phyloP scores from a whole-genome alignment of 2,888 invertebrate species.

The Spilosoma lubricipeda region DNA sequence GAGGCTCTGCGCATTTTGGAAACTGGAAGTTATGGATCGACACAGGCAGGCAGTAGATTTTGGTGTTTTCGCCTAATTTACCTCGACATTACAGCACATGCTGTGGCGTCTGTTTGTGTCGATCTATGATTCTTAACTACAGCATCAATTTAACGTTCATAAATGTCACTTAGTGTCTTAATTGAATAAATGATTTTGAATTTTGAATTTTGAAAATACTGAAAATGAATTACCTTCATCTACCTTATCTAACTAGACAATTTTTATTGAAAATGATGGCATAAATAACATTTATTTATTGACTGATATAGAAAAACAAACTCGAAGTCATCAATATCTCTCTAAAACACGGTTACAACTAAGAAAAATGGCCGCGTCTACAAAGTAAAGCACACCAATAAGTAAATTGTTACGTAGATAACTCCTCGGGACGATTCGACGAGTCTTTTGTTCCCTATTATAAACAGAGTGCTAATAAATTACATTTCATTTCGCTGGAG shows the following conservation, averaged over 20 bases:
- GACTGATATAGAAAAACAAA: slow-evolving; percentile 19
- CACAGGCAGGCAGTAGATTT: too few relatives aligned
- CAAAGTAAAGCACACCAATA: slow-evolving; percentile 59
- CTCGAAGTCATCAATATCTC: slow-evolving; percentile 31
- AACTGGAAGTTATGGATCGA: too few relatives aligned
- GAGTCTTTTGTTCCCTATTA: slow-evolving; percentile 69
- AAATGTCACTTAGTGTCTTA: too few relatives aligned
- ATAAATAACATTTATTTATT: neutral
- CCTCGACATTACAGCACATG: too few relatives aligned
- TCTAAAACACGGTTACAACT: slow-evolving; percentile 27
- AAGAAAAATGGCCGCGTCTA: slow-evolving; percentile 34
- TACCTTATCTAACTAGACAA: neutral
- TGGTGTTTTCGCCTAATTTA: too few relatives aligned
- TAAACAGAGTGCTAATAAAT: slow-evolving; percentile 73
- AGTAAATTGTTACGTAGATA: slow-evolving; percentile 70
- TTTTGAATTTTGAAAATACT: too few relatives aligned
- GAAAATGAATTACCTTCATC: too few relatives aligned
- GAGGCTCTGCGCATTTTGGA: too few relatives aligned
- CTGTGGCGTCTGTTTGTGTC: too few relatives aligned
- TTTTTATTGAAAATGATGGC: neutral
- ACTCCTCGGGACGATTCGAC: slow-evolving; percentile 59
- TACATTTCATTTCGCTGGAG: slow-evolving; percentile 66
- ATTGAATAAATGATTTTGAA: too few relatives aligned
- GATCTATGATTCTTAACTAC: too few relatives aligned
- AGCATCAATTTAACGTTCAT: too few relatives aligned